Evolutionary conservation across 2,113 vertebrate genomes (phyloP).

Genomic region (Mormyrus lacerda): DNA sequence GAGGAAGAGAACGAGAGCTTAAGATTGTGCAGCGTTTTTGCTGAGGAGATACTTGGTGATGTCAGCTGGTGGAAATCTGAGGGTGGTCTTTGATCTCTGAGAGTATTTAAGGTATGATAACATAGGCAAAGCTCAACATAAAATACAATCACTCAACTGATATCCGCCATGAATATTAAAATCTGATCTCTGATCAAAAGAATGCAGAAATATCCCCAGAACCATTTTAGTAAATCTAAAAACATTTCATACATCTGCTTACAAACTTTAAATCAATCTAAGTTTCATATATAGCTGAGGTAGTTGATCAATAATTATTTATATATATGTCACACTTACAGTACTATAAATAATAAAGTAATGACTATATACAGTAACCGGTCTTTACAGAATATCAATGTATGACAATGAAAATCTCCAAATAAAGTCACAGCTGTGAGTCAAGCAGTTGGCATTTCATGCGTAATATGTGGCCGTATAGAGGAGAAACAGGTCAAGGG

Average conservation of each 20-base stretch:
- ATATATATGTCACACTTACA: not conserved
- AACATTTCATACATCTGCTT: not conserved
- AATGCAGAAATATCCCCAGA: not conserved
- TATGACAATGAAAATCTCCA: not conserved
- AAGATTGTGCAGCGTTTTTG: conserved; percentile 33
- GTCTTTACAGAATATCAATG: not conserved
- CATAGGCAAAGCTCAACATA: not conserved
- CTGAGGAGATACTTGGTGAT: conserved; percentile 17
- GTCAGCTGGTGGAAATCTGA: conserved; percentile 32
- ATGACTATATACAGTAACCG: not conserved
- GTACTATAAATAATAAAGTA: not conserved
- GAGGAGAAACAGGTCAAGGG: not conserved
- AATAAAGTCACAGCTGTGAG: conserved; percentile 6
- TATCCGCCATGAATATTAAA: not conserved
- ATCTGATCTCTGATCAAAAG: not conserved
- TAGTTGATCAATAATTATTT: not conserved
- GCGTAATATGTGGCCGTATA: not conserved
- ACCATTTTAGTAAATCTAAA: not conserved
- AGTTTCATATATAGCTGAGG: not conserved
- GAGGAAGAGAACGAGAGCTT: conserved; percentile 22
- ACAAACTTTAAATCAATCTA: not conserved
- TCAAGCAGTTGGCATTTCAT: not conserved
- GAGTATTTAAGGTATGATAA: not conserved
- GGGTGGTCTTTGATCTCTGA: not conserved
- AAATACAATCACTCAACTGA: not conserved